Conservation (phyloP, 1,140 invertebrate genomes). For the Dryas iulia region DNA sequence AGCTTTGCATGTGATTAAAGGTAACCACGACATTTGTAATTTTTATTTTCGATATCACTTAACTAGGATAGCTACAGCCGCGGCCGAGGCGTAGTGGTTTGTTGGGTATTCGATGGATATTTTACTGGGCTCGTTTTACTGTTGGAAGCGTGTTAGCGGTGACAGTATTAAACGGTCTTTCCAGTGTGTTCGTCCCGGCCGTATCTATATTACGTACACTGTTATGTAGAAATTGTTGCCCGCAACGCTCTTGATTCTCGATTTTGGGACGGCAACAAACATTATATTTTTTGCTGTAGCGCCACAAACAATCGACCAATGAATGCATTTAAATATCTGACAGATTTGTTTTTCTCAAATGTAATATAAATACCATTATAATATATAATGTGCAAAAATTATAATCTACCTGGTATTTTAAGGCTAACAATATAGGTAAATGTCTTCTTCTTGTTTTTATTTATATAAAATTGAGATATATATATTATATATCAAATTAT, state of each 20-base stretch:
- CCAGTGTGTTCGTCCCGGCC: constrained; percentile 47
- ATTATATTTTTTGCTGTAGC: constrained; percentile 4
- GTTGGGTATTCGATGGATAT: constrained; percentile 54
- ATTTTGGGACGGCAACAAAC: constrained; percentile 13
- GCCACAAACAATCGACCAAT: not conserved
- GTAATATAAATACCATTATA: not conserved
- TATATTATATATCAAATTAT: no score
- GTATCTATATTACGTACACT: constrained; percentile 41
- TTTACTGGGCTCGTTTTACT: constrained; percentile 47
- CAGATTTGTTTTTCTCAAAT: not conserved
- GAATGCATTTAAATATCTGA: not conserved
- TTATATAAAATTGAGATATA: no score
- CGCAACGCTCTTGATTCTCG: constrained; percentile 20
- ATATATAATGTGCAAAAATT: no score
- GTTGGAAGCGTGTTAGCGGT: constrained; percentile 56
- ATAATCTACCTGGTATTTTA: not conserved
- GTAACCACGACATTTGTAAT: constrained; percentile 72
- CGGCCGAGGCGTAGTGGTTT: constrained; percentile 42
- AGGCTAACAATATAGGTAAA: not conserved
- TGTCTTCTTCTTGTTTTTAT: no score
- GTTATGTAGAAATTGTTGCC: constrained; percentile 28
- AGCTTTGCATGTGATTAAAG: constrained; percentile 78
- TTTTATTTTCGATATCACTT: constrained; percentile 51
- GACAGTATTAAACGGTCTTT: constrained; percentile 59
- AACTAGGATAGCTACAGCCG: constrained; percentile 37